Conservation (phyloP, 2,888 invertebrate species). For the Apamea monoglypha region DNA sequence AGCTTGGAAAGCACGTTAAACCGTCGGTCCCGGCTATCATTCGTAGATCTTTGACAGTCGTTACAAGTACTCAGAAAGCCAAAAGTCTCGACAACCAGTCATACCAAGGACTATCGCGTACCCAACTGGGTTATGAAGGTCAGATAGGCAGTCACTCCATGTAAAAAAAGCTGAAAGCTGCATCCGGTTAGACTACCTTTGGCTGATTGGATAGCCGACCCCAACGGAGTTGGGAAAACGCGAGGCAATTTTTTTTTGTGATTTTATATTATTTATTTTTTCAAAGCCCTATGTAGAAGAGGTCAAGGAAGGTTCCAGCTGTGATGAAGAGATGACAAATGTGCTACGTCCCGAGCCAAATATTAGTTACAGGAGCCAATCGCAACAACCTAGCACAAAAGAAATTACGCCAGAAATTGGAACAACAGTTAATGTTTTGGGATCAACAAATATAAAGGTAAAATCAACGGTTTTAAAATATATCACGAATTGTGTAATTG, state of each 20-base stretch:
- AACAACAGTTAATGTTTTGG: not conserved
- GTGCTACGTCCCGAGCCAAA: not conserved
- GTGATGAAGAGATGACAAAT: not conserved
- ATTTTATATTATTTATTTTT: not conserved
- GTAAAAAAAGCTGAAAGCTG: not conserved
- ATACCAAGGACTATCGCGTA: not conserved
- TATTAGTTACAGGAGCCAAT: not conserved
- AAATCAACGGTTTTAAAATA: not conserved
- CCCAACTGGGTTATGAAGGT: not conserved
- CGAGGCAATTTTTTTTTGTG: not conserved
- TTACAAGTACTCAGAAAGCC: not conserved
- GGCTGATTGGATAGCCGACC: not conserved
- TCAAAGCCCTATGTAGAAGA: not conserved
- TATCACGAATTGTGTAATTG: not conserved
- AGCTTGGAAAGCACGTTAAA: not conserved
- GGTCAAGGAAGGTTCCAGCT: not conserved
- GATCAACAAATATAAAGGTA: conserved; percentile 3
- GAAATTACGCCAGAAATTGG: not conserved
- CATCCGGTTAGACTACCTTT: not conserved
- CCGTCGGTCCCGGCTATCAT: not conserved
- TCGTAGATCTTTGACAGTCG: not conserved
- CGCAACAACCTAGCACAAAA: not conserved
- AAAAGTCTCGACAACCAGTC: not conserved
- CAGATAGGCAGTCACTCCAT: not conserved
- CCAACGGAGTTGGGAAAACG: not conserved